Conservation (phyloP, 2,888 invertebrate species). For the Brachyopa scutellaris region DNA sequence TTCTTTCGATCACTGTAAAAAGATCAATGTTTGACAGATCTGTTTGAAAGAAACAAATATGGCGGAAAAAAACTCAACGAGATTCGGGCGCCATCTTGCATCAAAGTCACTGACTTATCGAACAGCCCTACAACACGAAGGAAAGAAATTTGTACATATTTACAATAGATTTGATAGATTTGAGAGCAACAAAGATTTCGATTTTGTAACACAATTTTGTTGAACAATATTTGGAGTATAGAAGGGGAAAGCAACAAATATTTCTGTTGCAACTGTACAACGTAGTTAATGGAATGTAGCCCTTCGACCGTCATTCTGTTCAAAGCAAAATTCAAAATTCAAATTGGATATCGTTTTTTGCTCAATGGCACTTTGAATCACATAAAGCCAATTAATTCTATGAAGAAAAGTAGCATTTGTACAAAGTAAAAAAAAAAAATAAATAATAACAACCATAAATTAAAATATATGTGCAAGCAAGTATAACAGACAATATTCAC, state of each 20-base stretch:
- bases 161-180: conserved; percentile 33
- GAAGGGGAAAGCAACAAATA: background rate
- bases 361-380: background rate
- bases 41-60: no score
- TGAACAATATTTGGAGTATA: conserved; percentile 1
- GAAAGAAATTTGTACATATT: conserved; percentile 43
- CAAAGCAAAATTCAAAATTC: conserved; percentile 19
- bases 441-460: conserved; percentile 1
- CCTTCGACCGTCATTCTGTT: background rate
- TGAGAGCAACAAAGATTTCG: background rate
- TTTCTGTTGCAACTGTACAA: background rate
- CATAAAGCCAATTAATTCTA: conserved; percentile 54
- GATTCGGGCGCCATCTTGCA: no score
- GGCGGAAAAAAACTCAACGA: no score
- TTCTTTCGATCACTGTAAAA: no score
- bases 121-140: conserved; percentile 2
- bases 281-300: background rate
- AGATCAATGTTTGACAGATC: no score
- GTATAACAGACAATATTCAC: conserved; percentile 9
- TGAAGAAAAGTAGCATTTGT: conserved; percentile 67
- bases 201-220: conserved; percentile 3
- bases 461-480: conserved; percentile 17
- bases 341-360: background rate
- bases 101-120: no score
- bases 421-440: conserved; percentile 16